A percentile compares a stretch with the other conserved stretches of the same genome.
Evolutionary conservation across 2,113 vertebrate species (phyloP).

Genomic region (Hemicordylus capensis): DNA sequence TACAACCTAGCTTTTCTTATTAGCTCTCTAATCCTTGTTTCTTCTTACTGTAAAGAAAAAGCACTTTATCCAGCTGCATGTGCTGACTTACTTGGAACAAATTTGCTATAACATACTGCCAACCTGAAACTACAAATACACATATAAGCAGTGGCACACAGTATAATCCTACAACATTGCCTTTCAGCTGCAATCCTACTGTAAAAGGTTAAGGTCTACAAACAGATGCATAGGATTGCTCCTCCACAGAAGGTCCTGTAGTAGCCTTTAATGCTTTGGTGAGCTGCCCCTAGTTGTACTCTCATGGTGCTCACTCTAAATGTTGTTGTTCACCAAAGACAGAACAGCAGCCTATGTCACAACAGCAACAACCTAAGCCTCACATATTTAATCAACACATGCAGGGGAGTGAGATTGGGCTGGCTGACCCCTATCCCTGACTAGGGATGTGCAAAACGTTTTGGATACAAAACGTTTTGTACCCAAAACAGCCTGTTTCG

Average conservation of each 20-base stretch:
- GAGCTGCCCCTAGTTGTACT: background rate
- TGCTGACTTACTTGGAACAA: background rate
- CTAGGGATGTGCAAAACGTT: too few relatives aligned
- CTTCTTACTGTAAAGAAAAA: background rate
- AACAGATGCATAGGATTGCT: background rate
- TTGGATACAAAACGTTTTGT: too few relatives aligned
- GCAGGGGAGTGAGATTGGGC: too few relatives aligned
- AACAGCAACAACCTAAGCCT: background rate
- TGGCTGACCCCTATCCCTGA: too few relatives aligned
- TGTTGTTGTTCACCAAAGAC: background rate
- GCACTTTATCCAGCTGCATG: background rate
- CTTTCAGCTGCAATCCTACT: background rate
- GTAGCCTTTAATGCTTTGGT: too few relatives aligned
- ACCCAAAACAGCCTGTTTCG: too few relatives aligned
- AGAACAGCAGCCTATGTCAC: background rate
- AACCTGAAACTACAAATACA: too few relatives aligned
- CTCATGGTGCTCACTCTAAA: background rate
- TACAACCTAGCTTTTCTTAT: background rate
- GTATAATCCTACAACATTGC: background rate
- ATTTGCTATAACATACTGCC: background rate
- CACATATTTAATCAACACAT: background rate
- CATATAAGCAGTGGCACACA: background rate
- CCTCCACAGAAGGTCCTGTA: background rate
- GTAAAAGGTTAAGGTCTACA: background rate
- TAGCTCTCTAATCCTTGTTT: background rate